Evolutionary conservation across 2,113 vertebrate genomes (phyloP).

Genomic region (Epinephelus cyanopodus): DNA sequence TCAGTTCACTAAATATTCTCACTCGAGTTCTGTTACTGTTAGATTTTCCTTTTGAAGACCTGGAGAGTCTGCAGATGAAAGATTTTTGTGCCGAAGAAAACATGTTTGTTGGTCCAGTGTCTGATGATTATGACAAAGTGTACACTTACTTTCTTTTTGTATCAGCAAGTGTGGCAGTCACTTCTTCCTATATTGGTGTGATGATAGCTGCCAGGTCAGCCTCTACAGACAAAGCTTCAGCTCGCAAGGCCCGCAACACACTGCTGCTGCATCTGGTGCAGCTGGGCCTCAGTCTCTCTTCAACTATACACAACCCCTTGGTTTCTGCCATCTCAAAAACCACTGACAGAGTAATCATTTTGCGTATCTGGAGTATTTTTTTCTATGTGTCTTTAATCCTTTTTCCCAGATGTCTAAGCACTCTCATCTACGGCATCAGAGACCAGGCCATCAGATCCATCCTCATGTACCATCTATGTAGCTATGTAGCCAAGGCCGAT

Average conservation of each 20-base stretch:
- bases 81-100: too few relatives aligned
- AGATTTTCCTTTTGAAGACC: too few relatives aligned
- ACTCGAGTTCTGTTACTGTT: too few relatives aligned
- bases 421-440: constrained; percentile 66
- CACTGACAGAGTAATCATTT: too few relatives aligned
- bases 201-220: constrained; percentile 49
- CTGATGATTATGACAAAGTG: constrained; percentile 9
- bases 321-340: too few relatives aligned
- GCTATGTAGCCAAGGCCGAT: neutral
- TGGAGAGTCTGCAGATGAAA: too few relatives aligned
- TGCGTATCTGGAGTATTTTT: too few relatives aligned
- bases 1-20: too few relatives aligned
- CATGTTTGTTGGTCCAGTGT: neutral
- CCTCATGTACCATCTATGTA: constrained; percentile 38
- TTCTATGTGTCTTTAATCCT: constrained; percentile 30
- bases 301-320: too few relatives aligned
- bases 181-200: constrained; percentile 64
- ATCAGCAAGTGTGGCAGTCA: constrained; percentile 41
- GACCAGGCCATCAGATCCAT: constrained; percentile 57
- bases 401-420: constrained; percentile 58
- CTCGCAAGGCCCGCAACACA: constrained; percentile 62
- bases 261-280: constrained; percentile 59
- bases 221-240: constrained; percentile 62
- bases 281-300: constrained; percentile 51
- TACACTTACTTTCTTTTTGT: constrained; percentile 49